Percentiles rank a stretch among this genome's conserved stretches.
Conservation (phyloP, 2,888 invertebrate species). For the Herminia tarsipennalis region DNA sequence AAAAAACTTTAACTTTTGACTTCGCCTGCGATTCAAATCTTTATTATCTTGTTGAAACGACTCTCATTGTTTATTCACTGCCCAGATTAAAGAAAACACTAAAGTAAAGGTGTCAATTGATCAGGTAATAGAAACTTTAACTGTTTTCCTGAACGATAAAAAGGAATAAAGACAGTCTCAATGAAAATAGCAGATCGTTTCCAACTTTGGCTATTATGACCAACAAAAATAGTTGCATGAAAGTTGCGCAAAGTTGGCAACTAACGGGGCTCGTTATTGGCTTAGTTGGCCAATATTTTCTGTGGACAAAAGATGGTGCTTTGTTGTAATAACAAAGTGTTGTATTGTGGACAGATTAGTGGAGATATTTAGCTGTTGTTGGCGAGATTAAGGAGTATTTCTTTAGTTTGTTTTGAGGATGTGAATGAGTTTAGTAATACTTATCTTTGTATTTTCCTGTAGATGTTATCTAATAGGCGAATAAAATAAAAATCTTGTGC, state of each 20-base stretch:
- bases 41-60: no score
- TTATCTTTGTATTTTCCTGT: no score
- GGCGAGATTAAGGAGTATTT: slow-evolving; percentile 1
- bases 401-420: not conserved
- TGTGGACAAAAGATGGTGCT: slow-evolving; percentile 64
- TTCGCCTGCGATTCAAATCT: no score
- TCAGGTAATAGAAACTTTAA: slow-evolving; percentile 36
- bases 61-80: slow-evolving; percentile 1
- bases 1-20: no score
- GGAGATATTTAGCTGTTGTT: slow-evolving; percentile 24
- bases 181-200: slow-evolving; percentile 66
- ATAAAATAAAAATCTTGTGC: no score
- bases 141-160: slow-evolving; percentile 44
- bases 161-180: slow-evolving; percentile 57
- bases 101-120: slow-evolving; percentile 26
- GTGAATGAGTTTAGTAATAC: not conserved
- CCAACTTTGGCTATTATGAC: slow-evolving; percentile 81
- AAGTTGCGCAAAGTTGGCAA: slow-evolving; percentile 69
- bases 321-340: slow-evolving; percentile 72
- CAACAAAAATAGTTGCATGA: slow-evolving; percentile 79
- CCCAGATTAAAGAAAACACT: slow-evolving; percentile 6
- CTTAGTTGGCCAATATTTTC: slow-evolving; percentile 82
- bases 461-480: no score
- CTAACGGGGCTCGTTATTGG: slow-evolving; percentile 79
- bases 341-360: slow-evolving; percentile 64